Conservation (phyloP, 2,797 vertebrate genomes). For the Adelosebastes latens region DNA sequence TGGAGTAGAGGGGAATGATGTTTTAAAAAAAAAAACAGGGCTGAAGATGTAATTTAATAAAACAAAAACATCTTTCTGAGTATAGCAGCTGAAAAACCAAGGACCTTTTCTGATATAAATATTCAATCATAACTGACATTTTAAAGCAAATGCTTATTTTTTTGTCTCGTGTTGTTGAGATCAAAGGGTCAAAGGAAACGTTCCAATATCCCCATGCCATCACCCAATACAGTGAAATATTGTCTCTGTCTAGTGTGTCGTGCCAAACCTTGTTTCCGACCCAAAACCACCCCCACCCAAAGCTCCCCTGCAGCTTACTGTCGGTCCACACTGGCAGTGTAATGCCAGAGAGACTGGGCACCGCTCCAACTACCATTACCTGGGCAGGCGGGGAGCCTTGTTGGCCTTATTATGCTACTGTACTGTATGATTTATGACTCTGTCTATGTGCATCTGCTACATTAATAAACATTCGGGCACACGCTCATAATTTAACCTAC, state of each 20-base stretch:
- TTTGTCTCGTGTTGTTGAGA: not conserved
- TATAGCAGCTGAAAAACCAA: not conserved
- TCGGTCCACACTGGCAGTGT: conserved; percentile 43
- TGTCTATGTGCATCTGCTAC: conserved; percentile 67
- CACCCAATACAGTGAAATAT: conserved; percentile 30
- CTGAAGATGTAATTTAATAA: conserved; percentile 5
- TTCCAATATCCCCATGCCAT: conserved; percentile 20
- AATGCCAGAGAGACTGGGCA: conserved; percentile 63
- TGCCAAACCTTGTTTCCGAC: conserved; percentile 22
- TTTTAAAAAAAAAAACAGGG: not conserved
- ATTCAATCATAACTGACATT: not conserved
- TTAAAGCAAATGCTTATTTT: conserved; percentile 1
- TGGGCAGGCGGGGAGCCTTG: conserved; percentile 50
- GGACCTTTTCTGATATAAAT: not conserved
- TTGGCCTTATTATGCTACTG: conserved; percentile 71
- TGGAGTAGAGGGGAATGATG: not conserved
- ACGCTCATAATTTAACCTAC: conserved; percentile 61
- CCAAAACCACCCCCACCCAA: conserved; percentile 1
- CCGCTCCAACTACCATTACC: conserved; percentile 71
- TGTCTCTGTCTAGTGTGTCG: conserved; percentile 1
- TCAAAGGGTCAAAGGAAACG: conserved; percentile 7
- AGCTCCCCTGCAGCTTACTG: conserved; percentile 31
- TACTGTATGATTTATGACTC: conserved; percentile 70
- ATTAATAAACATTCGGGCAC: conserved; percentile 72
- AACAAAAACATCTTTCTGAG: not conserved